A percentile compares a stretch with the other conserved stretches of the same genome.
Evolutionary conservation across 2,888 invertebrate genomes (phyloP).

Genomic region (Drepanosiphum platanoidis): DNA sequence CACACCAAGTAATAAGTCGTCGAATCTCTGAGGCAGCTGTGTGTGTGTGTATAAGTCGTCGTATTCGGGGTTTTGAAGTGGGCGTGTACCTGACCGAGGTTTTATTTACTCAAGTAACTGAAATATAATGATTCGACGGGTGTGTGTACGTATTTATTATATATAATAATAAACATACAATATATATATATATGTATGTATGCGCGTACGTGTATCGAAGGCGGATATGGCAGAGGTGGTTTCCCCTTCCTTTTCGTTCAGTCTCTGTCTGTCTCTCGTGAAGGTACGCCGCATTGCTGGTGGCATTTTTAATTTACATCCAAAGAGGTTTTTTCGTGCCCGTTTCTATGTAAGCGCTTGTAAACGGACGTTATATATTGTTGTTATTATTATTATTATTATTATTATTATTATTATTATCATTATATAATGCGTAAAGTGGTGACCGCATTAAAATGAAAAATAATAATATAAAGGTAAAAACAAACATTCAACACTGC

Average conservation of each 20-base stretch:
- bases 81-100: slow-evolving; percentile 49
- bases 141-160: not conserved
- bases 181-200: not conserved
- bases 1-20: not conserved
- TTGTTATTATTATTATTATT: not conserved
- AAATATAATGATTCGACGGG: slow-evolving; percentile 44
- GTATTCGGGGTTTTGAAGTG: slow-evolving; percentile 3
- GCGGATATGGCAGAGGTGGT: not conserved
- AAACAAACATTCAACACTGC: slow-evolving; percentile 19
- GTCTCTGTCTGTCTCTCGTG: not conserved
- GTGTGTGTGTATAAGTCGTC: not conserved
- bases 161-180: no score
- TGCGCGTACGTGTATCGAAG: not conserved
- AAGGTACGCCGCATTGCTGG: slow-evolving; percentile 3
- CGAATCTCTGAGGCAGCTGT: not conserved
- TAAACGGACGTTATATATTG: slow-evolving; percentile 14
- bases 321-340: slow-evolving; percentile 34
- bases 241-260: not conserved
- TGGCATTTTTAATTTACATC: slow-evolving; percentile 57
- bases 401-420: not conserved
- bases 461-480: slow-evolving; percentile 26
- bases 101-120: slow-evolving; percentile 53
- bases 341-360: not conserved
- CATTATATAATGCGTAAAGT: not conserved
- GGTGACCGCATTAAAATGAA: not conserved